Conservation (phyloP, 2,888 invertebrate species). For the Hofmannophila pseudospretella region DNA sequence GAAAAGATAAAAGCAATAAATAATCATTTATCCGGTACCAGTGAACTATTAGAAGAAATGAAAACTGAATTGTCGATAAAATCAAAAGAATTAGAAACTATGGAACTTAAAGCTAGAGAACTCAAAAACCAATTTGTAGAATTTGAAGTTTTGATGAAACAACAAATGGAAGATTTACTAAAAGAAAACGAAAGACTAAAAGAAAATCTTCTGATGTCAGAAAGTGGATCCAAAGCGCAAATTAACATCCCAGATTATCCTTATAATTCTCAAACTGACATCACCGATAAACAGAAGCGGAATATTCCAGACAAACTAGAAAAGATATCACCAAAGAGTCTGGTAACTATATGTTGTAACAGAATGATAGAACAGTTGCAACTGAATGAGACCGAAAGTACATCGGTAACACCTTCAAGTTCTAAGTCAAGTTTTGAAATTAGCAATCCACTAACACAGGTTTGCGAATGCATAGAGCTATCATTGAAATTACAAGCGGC, state of each 20-base stretch:
- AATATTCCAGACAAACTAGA: conserved; percentile 16
- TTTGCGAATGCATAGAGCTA: conserved; percentile 32
- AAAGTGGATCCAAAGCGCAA: conserved; percentile 9
- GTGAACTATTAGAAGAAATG: conserved; percentile 33
- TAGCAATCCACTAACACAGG: conserved; percentile 14
- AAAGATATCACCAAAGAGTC: conserved; percentile 43
- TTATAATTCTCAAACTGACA: too few relatives aligned
- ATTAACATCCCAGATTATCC: not conserved
- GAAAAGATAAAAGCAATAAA: conserved; percentile 28
- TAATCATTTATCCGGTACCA: conserved; percentile 29
- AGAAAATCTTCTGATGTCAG: conserved; percentile 15
- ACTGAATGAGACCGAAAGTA: conserved; percentile 27
- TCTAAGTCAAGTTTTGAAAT: conserved; percentile 20
- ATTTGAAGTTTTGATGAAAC: conserved; percentile 35
- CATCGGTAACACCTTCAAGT: conserved; percentile 22
- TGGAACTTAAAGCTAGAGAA: conserved; percentile 38
- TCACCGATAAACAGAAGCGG: conserved; percentile 10
- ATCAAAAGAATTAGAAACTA: conserved; percentile 34
- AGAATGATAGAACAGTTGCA: conserved; percentile 44
- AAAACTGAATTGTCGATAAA: conserved; percentile 41
- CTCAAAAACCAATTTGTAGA: conserved; percentile 40
- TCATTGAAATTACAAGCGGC: conserved; percentile 17
- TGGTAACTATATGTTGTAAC: conserved; percentile 54
- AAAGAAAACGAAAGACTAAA: conserved; percentile 42
- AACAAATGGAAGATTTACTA: conserved; percentile 37